Percentiles rank a stretch among this genome's conserved stretches.
Evolutionary conservation across 2,113 vertebrate genomes (phyloP).

Genomic region (Mystacornis crossleyi): DNA sequence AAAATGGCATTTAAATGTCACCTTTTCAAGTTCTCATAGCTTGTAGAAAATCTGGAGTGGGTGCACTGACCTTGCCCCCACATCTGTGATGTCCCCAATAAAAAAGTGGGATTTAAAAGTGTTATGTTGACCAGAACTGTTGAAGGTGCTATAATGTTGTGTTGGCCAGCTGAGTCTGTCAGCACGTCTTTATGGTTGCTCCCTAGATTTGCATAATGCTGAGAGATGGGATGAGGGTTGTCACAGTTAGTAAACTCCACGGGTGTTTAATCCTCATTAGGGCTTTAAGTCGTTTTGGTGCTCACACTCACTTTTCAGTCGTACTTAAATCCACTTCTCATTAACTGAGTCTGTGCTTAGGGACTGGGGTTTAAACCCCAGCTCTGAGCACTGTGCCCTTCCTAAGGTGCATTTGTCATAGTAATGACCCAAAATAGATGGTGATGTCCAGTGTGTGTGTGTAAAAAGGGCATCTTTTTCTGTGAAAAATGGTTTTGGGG

Average conservation of each 20-base stretch:
- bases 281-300: not conserved
- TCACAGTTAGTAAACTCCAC: not conserved
- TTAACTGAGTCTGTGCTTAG: not conserved
- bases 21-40: not conserved
- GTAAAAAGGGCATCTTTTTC: not conserved
- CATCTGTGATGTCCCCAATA: rapidly evolving
- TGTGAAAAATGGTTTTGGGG: not conserved
- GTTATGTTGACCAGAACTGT: rapidly evolving
- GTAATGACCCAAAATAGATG: not conserved
- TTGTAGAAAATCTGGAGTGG: not conserved
- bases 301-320: not conserved
- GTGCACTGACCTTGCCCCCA: not conserved
- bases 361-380: not conserved
- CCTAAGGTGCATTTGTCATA: not conserved
- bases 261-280: not conserved
- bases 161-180: not conserved
- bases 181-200: not conserved
- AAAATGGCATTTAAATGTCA: not conserved
- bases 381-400: not conserved
- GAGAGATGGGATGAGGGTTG: not conserved
- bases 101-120: not conserved
- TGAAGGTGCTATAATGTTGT: not conserved
- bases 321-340: not conserved
- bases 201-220: not conserved
- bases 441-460: rapidly evolving